Evolutionary conservation across 1,140 invertebrate genomes (phyloP).

Genomic region (Dendrolimus punctatus): DNA sequence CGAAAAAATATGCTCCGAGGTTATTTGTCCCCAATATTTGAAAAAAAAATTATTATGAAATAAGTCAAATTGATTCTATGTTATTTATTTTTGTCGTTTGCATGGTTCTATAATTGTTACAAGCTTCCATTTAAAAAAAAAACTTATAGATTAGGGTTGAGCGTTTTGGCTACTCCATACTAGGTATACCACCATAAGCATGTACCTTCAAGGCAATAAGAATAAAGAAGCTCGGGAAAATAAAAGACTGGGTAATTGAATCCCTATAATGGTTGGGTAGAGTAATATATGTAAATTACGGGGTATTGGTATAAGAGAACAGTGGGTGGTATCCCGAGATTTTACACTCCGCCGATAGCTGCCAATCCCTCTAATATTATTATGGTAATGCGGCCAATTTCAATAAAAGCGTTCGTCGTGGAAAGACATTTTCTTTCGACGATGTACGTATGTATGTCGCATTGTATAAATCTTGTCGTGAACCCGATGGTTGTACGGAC

Average conservation of each 20-base stretch:
- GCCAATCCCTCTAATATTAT: constrained; percentile 66
- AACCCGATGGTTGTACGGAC: too few relatives aligned
- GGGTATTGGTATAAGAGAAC: constrained; percentile 42
- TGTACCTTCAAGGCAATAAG: constrained; percentile 6
- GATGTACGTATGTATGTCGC: neutral
- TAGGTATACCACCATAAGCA: constrained; percentile 5
- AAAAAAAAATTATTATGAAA: too few relatives aligned
- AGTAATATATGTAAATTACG: constrained; percentile 59
- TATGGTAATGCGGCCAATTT: constrained; percentile 65
- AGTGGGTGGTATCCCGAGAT: constrained; percentile 51
- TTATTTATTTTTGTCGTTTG: too few relatives aligned
- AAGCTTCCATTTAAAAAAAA: too few relatives aligned
- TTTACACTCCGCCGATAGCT: constrained; percentile 58
- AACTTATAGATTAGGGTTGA: too few relatives aligned
- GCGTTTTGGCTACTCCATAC: too few relatives aligned
- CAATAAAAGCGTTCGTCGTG: constrained; percentile 58
- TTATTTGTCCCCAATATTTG: too few relatives aligned
- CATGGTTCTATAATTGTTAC: too few relatives aligned
- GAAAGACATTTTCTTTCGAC: constrained; percentile 50
- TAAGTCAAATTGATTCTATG: too few relatives aligned
- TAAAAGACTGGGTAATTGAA: constrained; percentile 61
- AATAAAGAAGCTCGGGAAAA: constrained; percentile 45
- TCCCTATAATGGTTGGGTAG: constrained; percentile 42
- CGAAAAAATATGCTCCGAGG: too few relatives aligned
- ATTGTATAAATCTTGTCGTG: too few relatives aligned